Base-by-base conservation (phyloP, 2,888 invertebrate species). In the Ellobium chinense region DNA sequence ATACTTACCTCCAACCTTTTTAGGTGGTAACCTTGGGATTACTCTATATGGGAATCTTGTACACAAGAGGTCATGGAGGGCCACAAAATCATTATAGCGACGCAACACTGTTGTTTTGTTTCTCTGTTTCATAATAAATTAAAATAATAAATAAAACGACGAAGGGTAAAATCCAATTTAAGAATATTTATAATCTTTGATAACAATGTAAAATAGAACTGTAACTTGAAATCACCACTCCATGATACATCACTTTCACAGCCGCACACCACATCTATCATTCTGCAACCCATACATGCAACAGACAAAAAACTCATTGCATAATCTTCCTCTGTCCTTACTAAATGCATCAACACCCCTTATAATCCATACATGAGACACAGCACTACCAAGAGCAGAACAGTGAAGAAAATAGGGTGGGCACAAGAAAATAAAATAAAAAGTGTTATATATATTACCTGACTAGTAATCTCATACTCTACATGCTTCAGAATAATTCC, bases 401-500 rank as follows among this genome's bases (percentile, higher is more conserved):
- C n/a, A n/a, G n/a, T n/a, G n/a, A n/a, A n/a, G n/a, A n/a, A n/a
- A n/a, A n/a, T n/a, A n/a, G n/a, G n/a, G n/a, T n/a, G 5, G n/a
- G n/a, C 18, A 58, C 5, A 4, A 58, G 12, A 21, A 21, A 4
- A n/a, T n/a, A 5, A 58, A 18, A 58, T 58, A 58, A 58, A 58
- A 21, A 9, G n/a, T 63, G 27, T 9, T 29, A 29, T 29, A 7
- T 12, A 24, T 65, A 82, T 82, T 85, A 93, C 93, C 91, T 91
- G 88, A 87, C 93, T 93, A 66, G 92, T 91, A 5, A 93, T 90
- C 87, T 93, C 93, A 89, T 93, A 93, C 86, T 93, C 93, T 56
- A 93, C 92, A 89, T 93, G 93, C 84, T 93, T 93, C 36, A 93
- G 85, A 34, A 93, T 91, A 27, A 93, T 84, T 21, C 93, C 93